Percentiles rank a stretch among this genome's conserved stretches.
Conservation (phyloP, 1,140 invertebrate genomes). For the Neuroterus valhalla region DNA sequence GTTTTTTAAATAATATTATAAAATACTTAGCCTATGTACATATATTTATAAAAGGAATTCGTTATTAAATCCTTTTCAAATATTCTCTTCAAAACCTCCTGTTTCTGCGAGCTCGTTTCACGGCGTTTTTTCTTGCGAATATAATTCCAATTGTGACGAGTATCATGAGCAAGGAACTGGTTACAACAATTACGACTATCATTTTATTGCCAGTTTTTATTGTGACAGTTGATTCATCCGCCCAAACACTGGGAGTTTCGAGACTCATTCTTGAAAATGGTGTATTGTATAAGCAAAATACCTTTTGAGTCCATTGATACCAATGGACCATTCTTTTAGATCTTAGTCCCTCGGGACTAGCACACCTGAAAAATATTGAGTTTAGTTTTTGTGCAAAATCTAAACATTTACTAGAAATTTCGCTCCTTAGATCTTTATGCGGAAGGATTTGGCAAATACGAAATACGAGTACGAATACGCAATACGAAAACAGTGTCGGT, state of each 20-base stretch:
- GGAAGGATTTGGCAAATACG: no score
- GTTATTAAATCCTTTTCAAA: no score
- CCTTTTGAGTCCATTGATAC: slow-evolving; percentile 33
- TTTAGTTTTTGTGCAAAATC: slow-evolving; percentile 68
- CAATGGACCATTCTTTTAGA: slow-evolving; percentile 45
- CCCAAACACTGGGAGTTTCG: neutral
- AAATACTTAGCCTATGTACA: no score
- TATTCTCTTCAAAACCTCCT: slow-evolving; percentile 51
- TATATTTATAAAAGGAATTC: no score
- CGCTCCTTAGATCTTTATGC: no score
- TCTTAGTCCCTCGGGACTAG: slow-evolving; percentile 38
- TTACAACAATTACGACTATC: slow-evolving; percentile 42
- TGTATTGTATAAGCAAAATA: no score
- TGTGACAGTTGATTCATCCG: no score
- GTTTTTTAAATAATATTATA: no score
- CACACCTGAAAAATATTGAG: slow-evolving; percentile 56
- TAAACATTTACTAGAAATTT: slow-evolving; percentile 35
- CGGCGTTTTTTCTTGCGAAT: slow-evolving; percentile 40
- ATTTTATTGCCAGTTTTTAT: slow-evolving; percentile 47
- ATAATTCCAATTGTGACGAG: slow-evolving; percentile 55
- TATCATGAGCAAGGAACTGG: slow-evolving; percentile 41
- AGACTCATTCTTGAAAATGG: slow-evolving; percentile 24
- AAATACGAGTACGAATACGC: no score
- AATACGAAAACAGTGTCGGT: no score
- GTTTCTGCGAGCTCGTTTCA: slow-evolving; percentile 50